Evolutionary conservation across 2,888 invertebrate genomes (phyloP).

Genomic region (Eupithecia subfuscata): DNA sequence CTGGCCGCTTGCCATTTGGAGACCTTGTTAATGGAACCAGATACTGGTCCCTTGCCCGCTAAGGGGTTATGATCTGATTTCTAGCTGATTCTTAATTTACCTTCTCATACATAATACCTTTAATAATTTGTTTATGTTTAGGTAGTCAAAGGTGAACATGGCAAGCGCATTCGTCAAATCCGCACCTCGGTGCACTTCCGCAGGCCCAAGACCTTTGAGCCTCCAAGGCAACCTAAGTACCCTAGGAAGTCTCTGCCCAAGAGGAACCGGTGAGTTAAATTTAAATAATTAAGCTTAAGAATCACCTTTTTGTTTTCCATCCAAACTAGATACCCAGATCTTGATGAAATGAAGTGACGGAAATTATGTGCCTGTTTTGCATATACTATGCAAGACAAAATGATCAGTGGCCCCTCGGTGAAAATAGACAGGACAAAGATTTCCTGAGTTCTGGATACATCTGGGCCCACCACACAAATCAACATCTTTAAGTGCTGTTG

Average conservation of each 20-base stretch:
- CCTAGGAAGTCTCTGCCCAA: conserved; percentile 97
- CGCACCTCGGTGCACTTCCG: conserved; percentile 98
- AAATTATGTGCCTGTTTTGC: neutral
- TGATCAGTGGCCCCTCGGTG: neutral
- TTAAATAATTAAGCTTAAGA: neutral
- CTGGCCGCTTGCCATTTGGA: no score
- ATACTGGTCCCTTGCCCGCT: no score
- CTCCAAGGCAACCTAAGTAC: conserved; percentile 96
- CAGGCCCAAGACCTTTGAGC: conserved; percentile 95
- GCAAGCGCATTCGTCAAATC: conserved; percentile 94
- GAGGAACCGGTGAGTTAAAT: conserved; percentile 89
- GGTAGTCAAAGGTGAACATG: conserved; percentile 96
- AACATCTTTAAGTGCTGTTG: neutral
- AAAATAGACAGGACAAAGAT: neutral
- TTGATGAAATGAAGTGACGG: neutral
- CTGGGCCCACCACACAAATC: neutral
- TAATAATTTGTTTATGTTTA: conserved; percentile 65
- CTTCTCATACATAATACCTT: neutral
- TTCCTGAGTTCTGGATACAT: neutral
- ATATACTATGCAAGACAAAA: neutral
- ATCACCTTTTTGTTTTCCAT: neutral
- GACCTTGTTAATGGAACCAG: no score
- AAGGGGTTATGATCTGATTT: neutral
- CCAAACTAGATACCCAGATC: neutral
- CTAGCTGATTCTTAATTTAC: neutral